Conservation (phyloP, 2,888 invertebrate genomes). For the Nomada ruficornis region DNA sequence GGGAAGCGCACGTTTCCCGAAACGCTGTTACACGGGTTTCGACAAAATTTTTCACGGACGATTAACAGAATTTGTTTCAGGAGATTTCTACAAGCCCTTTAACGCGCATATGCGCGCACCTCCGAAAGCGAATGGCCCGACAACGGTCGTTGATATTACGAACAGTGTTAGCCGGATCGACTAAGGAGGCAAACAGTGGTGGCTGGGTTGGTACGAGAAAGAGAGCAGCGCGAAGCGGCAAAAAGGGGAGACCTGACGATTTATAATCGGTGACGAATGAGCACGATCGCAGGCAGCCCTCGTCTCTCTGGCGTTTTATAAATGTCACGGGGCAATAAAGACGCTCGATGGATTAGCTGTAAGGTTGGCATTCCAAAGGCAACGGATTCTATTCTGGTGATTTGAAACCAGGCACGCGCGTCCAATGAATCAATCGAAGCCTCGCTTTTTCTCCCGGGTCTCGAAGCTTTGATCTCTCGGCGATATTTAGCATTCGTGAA, state of each 20-base stretch:
- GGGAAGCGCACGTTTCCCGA: too few relatives aligned
- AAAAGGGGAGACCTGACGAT: constrained; percentile 70
- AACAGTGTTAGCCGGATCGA: background rate
- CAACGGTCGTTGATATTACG: background rate
- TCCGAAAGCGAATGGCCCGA: background rate
- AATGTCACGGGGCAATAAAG: constrained; percentile 83
- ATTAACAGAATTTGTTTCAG: too few relatives aligned
- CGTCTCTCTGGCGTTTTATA: constrained; percentile 77
- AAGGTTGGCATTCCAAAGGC: constrained; percentile 80
- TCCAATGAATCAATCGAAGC: constrained; percentile 84
- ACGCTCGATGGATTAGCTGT: constrained; percentile 83
- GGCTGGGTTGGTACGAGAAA: constrained; percentile 2
- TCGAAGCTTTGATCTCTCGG: constrained; percentile 53
- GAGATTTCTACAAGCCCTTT: too few relatives aligned
- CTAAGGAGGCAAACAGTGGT: constrained; percentile 7
- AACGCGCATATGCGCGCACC: too few relatives aligned
- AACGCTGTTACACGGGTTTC: too few relatives aligned
- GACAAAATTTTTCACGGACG: too few relatives aligned
- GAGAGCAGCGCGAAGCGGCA: constrained; percentile 4
- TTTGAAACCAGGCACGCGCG: constrained; percentile 84
- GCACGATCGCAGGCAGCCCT: constrained; percentile 65
- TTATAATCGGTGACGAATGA: constrained; percentile 79
- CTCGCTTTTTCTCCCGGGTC: constrained; percentile 60
- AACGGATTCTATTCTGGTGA: constrained; percentile 84
- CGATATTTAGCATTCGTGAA: constrained; percentile 38